phyloP scores from a whole-genome alignment of 2,888 invertebrate genomes.

The Cantharis rustica region DNA sequence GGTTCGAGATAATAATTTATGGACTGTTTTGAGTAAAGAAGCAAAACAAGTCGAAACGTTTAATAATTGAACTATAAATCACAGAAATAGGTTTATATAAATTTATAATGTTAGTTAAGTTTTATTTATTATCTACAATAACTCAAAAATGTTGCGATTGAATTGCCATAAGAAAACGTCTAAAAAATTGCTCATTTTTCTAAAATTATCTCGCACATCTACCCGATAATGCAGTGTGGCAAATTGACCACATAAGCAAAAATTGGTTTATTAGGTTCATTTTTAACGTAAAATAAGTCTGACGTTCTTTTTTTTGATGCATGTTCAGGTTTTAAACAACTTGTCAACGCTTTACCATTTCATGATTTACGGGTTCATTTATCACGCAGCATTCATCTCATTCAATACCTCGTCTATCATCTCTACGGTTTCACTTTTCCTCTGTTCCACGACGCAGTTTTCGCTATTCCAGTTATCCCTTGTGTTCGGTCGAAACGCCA shows the following conservation, averaged over 20 bases:
- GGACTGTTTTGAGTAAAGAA: not conserved
- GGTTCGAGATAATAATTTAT: conserved; percentile 1
- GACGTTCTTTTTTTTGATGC: conserved; percentile 23
- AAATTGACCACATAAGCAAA: not conserved
- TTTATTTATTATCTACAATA: not conserved
- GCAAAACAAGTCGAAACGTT: conserved; percentile 2
- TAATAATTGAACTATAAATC: conserved; percentile 5
- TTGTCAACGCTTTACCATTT: conserved; percentile 37
- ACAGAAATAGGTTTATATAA: not conserved
- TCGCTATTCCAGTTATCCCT: conserved; percentile 26
- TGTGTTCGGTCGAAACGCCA: conserved; percentile 10
- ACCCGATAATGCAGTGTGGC: not conserved
- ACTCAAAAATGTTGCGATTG: not conserved
- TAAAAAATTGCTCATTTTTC: not conserved
- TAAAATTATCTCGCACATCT: not conserved
- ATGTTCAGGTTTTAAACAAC: conserved; percentile 36
- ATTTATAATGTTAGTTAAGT: conserved; percentile 1
- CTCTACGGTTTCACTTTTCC: conserved; percentile 24
- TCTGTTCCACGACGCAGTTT: conserved; percentile 13
- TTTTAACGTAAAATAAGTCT: not conserved
- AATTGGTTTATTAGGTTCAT: not conserved
- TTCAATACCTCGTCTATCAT: conserved; percentile 47
- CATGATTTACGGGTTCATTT: conserved; percentile 40
- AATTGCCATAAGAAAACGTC: not conserved
- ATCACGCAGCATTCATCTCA: conserved; percentile 41